A percentile compares a stretch with the other conserved stretches of the same genome.
Evolutionary conservation across 2,888 invertebrate species (phyloP).

Genomic region (Leptinotarsa juncta): DNA sequence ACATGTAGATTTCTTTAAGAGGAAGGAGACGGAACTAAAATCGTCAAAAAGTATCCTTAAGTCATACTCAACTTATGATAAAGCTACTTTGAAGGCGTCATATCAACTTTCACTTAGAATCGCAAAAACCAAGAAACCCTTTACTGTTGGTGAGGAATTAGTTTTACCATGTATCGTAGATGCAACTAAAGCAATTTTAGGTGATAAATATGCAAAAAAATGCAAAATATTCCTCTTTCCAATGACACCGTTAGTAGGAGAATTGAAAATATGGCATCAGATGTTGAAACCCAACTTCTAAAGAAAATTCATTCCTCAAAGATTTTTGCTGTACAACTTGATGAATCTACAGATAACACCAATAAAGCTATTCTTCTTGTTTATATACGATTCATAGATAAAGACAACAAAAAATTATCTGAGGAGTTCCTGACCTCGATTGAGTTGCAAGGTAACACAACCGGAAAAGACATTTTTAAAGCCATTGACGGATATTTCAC

Average conservation of each 20-base stretch:
- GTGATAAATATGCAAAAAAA: slow-evolving; percentile 8
- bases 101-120: neutral
- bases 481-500: slow-evolving; percentile 7
- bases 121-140: slow-evolving; percentile 6
- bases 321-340: slow-evolving; percentile 19
- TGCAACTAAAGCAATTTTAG: slow-evolving; percentile 18
- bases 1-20: neutral
- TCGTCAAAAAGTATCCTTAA: slow-evolving; percentile 12
- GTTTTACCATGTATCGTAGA: slow-evolving; percentile 16
- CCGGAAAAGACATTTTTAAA: slow-evolving; percentile 1
- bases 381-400: neutral
- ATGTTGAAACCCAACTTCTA: neutral
- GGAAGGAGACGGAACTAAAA: slow-evolving; percentile 13
- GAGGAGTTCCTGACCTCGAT: slow-evolving; percentile 21
- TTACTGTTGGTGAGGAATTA: slow-evolving; percentile 1
- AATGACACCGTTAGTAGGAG: slow-evolving; percentile 6
- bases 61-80: slow-evolving; percentile 19
- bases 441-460: slow-evolving; percentile 18
- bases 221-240: slow-evolving; percentile 17
- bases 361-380: slow-evolving; percentile 2
- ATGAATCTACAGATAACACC: slow-evolving; percentile 21
- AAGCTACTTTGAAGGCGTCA: slow-evolving; percentile 19
- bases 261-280: slow-evolving; percentile 12
- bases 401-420: slow-evolving; percentile 12
- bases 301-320: slow-evolving; percentile 17